Base-by-base conservation (phyloP, 2,113 vertebrate species). In the Muntiacus reevesi region DNA sequence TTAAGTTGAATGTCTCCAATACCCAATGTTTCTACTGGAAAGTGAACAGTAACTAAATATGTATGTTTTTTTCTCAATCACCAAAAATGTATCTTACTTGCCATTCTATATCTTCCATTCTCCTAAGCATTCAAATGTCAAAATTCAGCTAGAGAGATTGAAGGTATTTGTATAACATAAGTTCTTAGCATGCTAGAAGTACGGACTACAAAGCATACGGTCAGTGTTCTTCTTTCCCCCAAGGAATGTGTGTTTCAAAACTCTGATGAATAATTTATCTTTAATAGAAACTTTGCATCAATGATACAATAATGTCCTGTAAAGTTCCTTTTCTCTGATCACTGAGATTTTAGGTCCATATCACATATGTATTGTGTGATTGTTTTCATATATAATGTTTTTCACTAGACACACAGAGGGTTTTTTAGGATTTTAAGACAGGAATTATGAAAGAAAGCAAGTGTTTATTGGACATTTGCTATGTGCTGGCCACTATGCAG, bases 171-270 rank as follows among this genome's bases (percentile, higher is more conserved):
- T 47, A 16, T 36, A 94, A 45, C 7, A 2, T 40, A 43, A 74
- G 40, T 54, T 59, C 50, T 60, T 43, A 85, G 0, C 16, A 60
- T n/a, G 6, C 19, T 86, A 16, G 11, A 52, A 45, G 33, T 15
- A 16, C 2, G 1, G 47, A 19, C 5, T 3, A 71, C 17, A 45
- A 17, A 85, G 12, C 57, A 14, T n/a, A 71, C 5, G 0, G 33
- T 43, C 12, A 52, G 6, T 59, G 16, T 54, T 25, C 16, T 36
- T 55, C 74, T 43, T 13, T 50, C 40, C 19, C 17, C 21, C 33
- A 52, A 60, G 19, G 11, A 81, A 74, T 81, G 5, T 12, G 3
- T n/a, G 28, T 93, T 50, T 93, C 52, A 86, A 60, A 93, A 76
- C 5, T 36, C 82, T 84, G 36, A 64, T 50, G 7, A 84, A 30